phyloP scores from a whole-genome alignment of 2,113 vertebrate species.

The Arothron firmamentum region DNA sequence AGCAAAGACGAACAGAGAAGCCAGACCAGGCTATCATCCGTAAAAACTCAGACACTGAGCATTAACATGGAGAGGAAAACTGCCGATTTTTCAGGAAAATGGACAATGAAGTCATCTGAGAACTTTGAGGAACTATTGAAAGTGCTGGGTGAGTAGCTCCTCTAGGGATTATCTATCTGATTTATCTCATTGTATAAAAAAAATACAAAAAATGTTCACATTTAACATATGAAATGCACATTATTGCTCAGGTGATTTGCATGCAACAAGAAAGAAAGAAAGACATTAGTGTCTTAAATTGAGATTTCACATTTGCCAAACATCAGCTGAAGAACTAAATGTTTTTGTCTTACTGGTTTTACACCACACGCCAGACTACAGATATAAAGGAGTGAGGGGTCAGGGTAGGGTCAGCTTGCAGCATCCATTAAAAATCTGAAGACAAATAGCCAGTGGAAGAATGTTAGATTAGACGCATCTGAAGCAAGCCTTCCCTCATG shows the following conservation, averaged over 20 bases:
- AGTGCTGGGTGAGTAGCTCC: conserved; percentile 76
- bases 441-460: conserved; percentile 60
- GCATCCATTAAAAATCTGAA: conserved; percentile 63
- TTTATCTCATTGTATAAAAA: neutral
- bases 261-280: neutral
- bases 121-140: conserved; percentile 90
- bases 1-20: conserved; percentile 4
- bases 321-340: too few species aligned
- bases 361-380: too few species aligned
- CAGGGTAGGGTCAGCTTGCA: conserved; percentile 45
- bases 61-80: conserved; percentile 64
- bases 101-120: conserved; percentile 89
- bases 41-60: neutral
- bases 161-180: neutral
- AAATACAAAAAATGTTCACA: neutral
- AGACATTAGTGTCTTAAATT: too few species aligned
- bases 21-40: neutral
- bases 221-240: too few species aligned
- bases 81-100: conserved; percentile 85
- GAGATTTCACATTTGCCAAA: too few species aligned
- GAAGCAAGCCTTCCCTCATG: conserved; percentile 65
- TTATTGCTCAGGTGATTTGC: neutral
- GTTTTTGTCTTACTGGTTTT: too few species aligned
- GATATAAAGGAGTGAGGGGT: conserved; percentile 16
- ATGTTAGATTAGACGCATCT: conserved; percentile 63